Evolutionary conservation across 2,888 invertebrate genomes (phyloP).

Genomic region (Hyposoter dolosus): DNA sequence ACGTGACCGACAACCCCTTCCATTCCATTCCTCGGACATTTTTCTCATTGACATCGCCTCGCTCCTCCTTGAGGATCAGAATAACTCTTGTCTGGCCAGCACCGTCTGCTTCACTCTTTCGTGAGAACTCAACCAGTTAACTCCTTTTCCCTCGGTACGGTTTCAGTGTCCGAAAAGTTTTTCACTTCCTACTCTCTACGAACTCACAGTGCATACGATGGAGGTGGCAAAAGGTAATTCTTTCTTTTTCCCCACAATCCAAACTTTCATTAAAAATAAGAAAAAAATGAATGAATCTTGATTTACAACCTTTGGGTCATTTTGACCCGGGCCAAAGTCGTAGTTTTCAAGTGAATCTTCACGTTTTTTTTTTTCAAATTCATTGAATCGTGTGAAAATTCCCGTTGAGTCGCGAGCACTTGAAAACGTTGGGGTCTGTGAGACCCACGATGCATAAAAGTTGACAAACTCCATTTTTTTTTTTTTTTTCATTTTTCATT

Average conservation of each 20-base stretch:
- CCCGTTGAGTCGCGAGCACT: too few species aligned
- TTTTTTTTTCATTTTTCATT: background rate
- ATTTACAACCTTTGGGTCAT: background rate
- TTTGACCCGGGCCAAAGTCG: background rate
- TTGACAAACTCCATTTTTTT: too few species aligned
- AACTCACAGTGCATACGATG: constrained; percentile 11
- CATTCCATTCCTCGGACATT: constrained; percentile 56
- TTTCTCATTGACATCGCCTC: constrained; percentile 72
- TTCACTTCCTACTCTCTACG: constrained; percentile 13
- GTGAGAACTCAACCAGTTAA: constrained; percentile 73
- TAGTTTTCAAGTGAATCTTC: background rate
- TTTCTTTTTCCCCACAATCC: background rate
- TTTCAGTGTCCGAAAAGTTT: background rate
- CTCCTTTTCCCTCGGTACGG: background rate
- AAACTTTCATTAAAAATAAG: background rate
- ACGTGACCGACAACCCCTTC: constrained; percentile 49
- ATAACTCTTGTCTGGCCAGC: constrained; percentile 78
- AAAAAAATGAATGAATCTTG: background rate
- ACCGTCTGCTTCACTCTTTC: constrained; percentile 76
- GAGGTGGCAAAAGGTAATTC: constrained; percentile 46
- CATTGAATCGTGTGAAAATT: background rate
- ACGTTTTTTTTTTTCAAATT: background rate
- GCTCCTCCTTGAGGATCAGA: constrained; percentile 76
- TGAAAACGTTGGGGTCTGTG: too few species aligned
- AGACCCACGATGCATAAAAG: too few species aligned